These are phyloP conservation scores for Dioctria linearis DNA, from an alignment of 2,888 invertebrate genomes.

Conservation along the genomic window DNA sequence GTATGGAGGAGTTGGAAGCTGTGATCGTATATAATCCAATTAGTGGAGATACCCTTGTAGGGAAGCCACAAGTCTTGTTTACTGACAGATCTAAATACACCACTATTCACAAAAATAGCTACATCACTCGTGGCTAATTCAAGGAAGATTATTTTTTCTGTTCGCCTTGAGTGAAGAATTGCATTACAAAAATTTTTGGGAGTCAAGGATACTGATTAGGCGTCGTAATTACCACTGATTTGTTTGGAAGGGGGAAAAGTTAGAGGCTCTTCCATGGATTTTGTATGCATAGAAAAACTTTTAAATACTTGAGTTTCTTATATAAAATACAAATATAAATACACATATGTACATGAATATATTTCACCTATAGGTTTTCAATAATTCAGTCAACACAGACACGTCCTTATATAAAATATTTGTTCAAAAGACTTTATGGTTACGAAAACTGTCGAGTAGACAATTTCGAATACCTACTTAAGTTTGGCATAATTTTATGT, in stretches of 20 bases:
- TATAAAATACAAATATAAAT: no score
- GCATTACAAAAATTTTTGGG: background rate
- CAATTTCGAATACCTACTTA: no score
- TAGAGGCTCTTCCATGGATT: background rate
- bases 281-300: no score
- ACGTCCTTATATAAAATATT: no score
- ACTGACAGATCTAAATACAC: background rate
- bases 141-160: background rate
- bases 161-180: background rate
- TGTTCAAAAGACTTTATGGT: no score
- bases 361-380: no score
- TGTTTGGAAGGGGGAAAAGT: background rate
- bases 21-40: constrained; percentile 39
- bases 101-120: constrained; percentile 19
- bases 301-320: no score
- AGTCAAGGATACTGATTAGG: background rate
- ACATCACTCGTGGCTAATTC: constrained; percentile 5
- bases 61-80: constrained; percentile 1
- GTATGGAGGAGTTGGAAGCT: background rate
- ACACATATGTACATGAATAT: no score
- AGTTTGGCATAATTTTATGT: no score
- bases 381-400: no score
- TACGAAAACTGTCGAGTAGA: no score
- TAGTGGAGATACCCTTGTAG: background rate
- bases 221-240: constrained; percentile 14